These are phyloP conservation scores for Lucilia sericata DNA, from an alignment of 1,140 invertebrate species.

Conservation along the genomic window DNA sequence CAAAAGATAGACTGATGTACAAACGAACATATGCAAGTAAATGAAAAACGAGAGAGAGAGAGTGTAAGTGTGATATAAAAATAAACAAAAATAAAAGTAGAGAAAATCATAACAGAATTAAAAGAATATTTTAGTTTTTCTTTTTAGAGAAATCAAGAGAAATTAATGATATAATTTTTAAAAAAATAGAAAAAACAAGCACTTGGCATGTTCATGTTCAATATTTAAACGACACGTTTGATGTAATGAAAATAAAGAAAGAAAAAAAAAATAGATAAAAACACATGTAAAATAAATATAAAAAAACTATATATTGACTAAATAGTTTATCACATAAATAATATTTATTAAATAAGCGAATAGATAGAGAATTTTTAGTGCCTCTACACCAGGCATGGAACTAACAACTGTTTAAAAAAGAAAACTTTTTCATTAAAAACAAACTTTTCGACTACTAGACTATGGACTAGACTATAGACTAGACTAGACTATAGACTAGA, in stretches of 20 bases:
- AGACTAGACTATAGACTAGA: no score
- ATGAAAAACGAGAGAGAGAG: background rate
- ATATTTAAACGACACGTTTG: background rate
- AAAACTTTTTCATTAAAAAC: no score
- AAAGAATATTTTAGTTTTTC: background rate
- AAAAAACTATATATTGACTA: no score
- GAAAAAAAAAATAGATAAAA: background rate
- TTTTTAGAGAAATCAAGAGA: background rate
- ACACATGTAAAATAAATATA: background rate
- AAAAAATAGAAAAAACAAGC: background rate
- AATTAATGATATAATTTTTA: background rate
- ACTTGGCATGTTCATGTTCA: background rate
- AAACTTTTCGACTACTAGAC: no score
- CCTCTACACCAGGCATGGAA: no score
- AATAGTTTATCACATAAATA: no score
- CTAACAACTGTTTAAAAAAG: no score
- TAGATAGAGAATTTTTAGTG: no score
- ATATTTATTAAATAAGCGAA: no score
- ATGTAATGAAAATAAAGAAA: background rate
- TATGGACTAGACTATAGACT: no score
- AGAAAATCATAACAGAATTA: background rate
- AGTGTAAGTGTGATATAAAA: background rate
- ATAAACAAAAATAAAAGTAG: background rate
- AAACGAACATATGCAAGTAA: no score
- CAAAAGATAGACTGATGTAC: background rate